Conservation (phyloP, 2,797 vertebrate species). For the Parambassis ranga region DNA sequence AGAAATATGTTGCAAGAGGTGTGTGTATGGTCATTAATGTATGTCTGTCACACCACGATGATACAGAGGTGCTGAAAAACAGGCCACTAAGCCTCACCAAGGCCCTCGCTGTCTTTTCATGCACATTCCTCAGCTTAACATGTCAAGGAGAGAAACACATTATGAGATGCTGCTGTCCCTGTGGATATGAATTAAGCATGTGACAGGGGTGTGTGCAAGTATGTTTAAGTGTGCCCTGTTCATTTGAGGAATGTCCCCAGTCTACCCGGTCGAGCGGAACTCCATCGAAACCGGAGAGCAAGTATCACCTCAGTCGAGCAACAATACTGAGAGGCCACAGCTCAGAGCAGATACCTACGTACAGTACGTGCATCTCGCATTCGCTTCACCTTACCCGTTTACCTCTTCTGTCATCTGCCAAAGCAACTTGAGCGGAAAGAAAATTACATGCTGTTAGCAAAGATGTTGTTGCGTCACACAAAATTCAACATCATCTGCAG, state of each 20-base stretch:
- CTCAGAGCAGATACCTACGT: constrained; percentile 48
- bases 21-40: constrained; percentile 7
- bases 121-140: constrained; percentile 51
- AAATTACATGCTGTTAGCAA: constrained; percentile 42
- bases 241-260: constrained; percentile 80
- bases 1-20: neutral
- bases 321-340: constrained; percentile 48
- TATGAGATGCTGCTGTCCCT: constrained; percentile 44
- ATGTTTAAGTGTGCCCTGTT: constrained; percentile 63
- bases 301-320: constrained; percentile 74
- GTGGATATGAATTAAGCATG: constrained; percentile 54
- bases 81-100: neutral
- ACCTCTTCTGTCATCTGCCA: constrained; percentile 53
- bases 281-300: constrained; percentile 74
- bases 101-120: constrained; percentile 17
- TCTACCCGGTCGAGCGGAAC: constrained; percentile 73
- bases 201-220: constrained; percentile 64
- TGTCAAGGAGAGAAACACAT: constrained; percentile 59
- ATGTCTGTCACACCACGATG: constrained; percentile 16
- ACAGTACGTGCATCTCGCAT: constrained; percentile 23
- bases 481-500: constrained; percentile 15
- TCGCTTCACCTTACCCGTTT: constrained; percentile 46
- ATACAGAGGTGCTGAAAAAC: constrained; percentile 46
- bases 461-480: constrained; percentile 4
- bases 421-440: constrained; percentile 38